These are phyloP conservation scores for Seriola quinqueradiata DNA, from an alignment of 2,113 vertebrate genomes.

Conservation along the genomic window DNA sequence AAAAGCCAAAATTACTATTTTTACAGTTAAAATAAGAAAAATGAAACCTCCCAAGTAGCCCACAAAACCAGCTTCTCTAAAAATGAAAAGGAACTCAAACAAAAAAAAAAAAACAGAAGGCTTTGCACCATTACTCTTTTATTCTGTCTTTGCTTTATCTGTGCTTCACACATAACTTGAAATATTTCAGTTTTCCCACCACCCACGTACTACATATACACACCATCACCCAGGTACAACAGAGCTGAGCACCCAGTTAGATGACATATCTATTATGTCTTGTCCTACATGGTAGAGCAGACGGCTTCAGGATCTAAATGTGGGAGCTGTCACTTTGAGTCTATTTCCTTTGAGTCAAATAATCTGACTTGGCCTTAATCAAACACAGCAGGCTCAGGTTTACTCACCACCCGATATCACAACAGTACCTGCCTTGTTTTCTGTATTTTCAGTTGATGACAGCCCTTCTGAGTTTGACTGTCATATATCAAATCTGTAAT, in stretches of 20 bases:
- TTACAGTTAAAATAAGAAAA: not conserved
- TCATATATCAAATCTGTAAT: not conserved
- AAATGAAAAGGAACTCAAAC: not conserved
- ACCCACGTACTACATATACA: too few species aligned
- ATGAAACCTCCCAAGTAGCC: too few species aligned
- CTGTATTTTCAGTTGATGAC: too few species aligned
- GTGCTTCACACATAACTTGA: too few species aligned
- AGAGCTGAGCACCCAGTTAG: not conserved
- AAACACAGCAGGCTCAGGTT: conserved; percentile 16
- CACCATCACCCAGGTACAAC: too few species aligned
- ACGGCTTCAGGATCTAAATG: not conserved
- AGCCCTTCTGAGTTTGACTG: too few species aligned
- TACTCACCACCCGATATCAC: not conserved
- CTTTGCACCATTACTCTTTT: not conserved
- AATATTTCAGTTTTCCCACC: too few species aligned
- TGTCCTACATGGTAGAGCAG: not conserved
- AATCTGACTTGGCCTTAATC: conserved; percentile 16
- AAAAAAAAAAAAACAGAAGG: too few species aligned
- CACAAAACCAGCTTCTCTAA: not conserved
- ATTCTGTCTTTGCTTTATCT: too few species aligned
- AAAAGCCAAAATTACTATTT: not conserved
- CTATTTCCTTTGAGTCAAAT: conserved; percentile 17
- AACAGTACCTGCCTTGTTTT: not conserved
- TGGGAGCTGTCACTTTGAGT: not conserved
- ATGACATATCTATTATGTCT: not conserved